Evolutionary conservation across 1,140 invertebrate genomes (phyloP), one percentile per base, ranked within the genome.

Genomic region (Adoxophyes honmai): DNA sequence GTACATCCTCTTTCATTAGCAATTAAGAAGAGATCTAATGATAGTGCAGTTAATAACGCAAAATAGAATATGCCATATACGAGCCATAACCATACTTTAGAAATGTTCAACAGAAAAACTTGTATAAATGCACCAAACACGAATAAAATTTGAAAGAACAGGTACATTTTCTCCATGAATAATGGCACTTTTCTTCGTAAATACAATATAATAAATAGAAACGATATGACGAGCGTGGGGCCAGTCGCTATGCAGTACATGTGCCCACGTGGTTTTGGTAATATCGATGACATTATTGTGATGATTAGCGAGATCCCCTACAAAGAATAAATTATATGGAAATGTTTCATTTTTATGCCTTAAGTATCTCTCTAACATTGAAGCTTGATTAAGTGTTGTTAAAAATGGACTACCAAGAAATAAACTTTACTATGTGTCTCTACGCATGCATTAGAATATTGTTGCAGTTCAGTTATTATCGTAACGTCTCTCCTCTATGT

Each of bases 131-230:
- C 85, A 34, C 85, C 85, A 74, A 88, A 88, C 4, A 80, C 83
- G 64, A 88, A 88, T 55, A 86, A 67, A 64, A 88, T 88, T 86
- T 88, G 81, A 73, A 86, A 88, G 72, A 84, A 83, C 53, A 88
- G 68, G 63, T 86, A 85, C 81, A 88, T 85, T 73, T 88, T 88
- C 65, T 88, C 85, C 83, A 88, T 86, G 66, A 86, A 88, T 44
- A 88, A 38, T 9, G 85, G 82, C 11, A 86, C 82, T 78, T 70
- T 83, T 75, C 67, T 81, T 56, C 85, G 74, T 57, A 86, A 42
- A 59, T 88, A 88, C 52, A 88, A 72, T 57, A 86, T 78, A 51
- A 88, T 72, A 58, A 88, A 86, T 59, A 88, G 64, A 54, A 85
- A 61, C 1, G 85, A 88, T 68, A 86, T 83, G 16, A 88, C 63